Evolutionary conservation across 2,888 invertebrate species (phyloP).

Genomic region (Pseudoips prasinana): DNA sequence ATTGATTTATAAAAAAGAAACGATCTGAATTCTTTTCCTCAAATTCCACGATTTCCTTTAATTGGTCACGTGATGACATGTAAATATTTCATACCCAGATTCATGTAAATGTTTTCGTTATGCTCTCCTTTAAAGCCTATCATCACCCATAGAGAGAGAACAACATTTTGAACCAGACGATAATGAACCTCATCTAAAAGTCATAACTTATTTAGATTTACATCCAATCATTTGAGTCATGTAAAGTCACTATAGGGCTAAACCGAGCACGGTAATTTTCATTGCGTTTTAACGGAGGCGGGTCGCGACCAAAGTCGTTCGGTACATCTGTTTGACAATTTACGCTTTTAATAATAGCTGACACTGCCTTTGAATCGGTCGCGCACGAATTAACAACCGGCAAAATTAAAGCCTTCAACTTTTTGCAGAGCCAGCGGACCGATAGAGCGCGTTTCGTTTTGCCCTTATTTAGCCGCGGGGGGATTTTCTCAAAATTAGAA

Average conservation of each 20-base stretch:
- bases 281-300: slow-evolving; percentile 66
- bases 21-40: too few relatives aligned
- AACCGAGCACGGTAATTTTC: slow-evolving; percentile 52
- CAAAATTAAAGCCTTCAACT: slow-evolving; percentile 76
- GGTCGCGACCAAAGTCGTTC: slow-evolving; percentile 65
- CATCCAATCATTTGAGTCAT: slow-evolving; percentile 25
- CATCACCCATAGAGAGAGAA: too few relatives aligned
- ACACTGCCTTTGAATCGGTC: slow-evolving; percentile 73
- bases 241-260: slow-evolving; percentile 39
- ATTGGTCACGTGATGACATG: too few relatives aligned
- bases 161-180: too few relatives aligned
- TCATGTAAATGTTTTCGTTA: too few relatives aligned
- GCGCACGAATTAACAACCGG: slow-evolving; percentile 73
- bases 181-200: slow-evolving; percentile 2
- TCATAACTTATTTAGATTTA: slow-evolving; percentile 19
- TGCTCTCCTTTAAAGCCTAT: too few relatives aligned
- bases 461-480: slow-evolving; percentile 48
- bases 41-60: too few relatives aligned
- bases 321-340: slow-evolving; percentile 79
- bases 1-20: too few relatives aligned
- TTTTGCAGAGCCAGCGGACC: slow-evolving; percentile 57
- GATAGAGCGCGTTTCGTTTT: slow-evolving; percentile 47
- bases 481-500: slow-evolving; percentile 55
- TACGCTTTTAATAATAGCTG: slow-evolving; percentile 80
- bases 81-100: too few relatives aligned